phyloP scores from a whole-genome alignment of 1,140 invertebrate genomes.

The Tachypleus tridentatus region DNA sequence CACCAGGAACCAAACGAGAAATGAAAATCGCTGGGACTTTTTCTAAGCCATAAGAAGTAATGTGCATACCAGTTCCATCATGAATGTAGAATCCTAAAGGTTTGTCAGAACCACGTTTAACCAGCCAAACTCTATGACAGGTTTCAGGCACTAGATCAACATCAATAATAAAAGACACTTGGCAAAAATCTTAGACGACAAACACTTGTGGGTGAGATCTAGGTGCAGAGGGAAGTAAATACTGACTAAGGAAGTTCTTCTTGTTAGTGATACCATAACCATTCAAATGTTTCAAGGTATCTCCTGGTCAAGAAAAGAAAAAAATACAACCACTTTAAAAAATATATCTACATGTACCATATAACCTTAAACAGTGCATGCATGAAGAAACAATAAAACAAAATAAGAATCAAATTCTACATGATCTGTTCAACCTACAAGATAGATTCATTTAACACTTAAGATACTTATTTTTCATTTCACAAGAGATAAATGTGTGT shows the following conservation, averaged over 20 bases:
- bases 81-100: neutral
- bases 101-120: neutral
- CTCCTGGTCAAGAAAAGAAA: conserved; percentile 38
- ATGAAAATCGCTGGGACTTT: neutral
- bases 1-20: neutral
- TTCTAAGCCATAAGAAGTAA: neutral
- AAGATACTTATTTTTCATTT: no score
- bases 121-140: neutral
- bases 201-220: conserved; percentile 25
- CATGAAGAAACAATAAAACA: no score
- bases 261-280: conserved; percentile 29
- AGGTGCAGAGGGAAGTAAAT: conserved; percentile 24
- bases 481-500: no score
- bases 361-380: no score
- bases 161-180: conserved; percentile 29
- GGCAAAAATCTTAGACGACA: conserved; percentile 36
- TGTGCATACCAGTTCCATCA: neutral
- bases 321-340: no score
- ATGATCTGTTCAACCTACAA: no score
- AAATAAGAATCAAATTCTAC: no score
- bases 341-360: no score
- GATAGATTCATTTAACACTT: no score
- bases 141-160: neutral
- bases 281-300: conserved; percentile 21
- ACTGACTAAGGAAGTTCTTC: conserved; percentile 28